Evolutionary conservation across 1,140 invertebrate genomes (phyloP), one percentile per base, ranked within the genome.

Genomic region (Macrosteles quadrilineatus): DNA sequence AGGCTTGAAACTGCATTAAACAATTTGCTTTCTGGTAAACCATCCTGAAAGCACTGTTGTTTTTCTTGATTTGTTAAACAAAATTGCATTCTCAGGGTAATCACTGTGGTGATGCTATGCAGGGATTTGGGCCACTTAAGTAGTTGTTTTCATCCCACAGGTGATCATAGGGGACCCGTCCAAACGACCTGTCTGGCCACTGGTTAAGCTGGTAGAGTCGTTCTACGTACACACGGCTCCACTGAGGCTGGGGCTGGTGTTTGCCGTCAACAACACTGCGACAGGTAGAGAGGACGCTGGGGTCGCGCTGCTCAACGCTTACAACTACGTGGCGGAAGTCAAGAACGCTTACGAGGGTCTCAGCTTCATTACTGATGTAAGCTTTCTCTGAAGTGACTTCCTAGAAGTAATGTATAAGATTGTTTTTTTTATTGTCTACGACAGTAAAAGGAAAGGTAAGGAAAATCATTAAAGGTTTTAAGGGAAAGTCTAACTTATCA

Each of bases 201-300:
- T 98, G 1, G 79, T 99, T 31, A 91, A 93, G 80, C 84, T 98
- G 72, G 90, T 91, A 1, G 95, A 98, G 83, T 96, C 95, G 1
- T 92, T 99, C 77, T 89, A 95, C 71, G 85, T 93, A 40, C 95
- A 99, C 80, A 90, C 90, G 69, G 94, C 96, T 14, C 93, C 93
- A 1, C 81, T 95, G 21, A 84, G 97, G 67, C 87, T 99, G 67
- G 97, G 97, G n/a, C 78, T 98, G 47, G 90, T 98, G 2, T 93
- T 99, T 76, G 87, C 91, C 57, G 88, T 90, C 0, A 86, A 88
- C 78, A 80, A 84, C 23, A 81, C 83, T 6, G 79, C 81, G 4
- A 88, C 85, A 70, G 89, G 90, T 0, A 80, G 85, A 14, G 82
- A 87, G 2, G 90, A 95, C 79, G 83, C 91, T 17, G 93, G 93